Base-by-base conservation (phyloP, 2,113 vertebrate genomes). In the Parus major region DNA sequence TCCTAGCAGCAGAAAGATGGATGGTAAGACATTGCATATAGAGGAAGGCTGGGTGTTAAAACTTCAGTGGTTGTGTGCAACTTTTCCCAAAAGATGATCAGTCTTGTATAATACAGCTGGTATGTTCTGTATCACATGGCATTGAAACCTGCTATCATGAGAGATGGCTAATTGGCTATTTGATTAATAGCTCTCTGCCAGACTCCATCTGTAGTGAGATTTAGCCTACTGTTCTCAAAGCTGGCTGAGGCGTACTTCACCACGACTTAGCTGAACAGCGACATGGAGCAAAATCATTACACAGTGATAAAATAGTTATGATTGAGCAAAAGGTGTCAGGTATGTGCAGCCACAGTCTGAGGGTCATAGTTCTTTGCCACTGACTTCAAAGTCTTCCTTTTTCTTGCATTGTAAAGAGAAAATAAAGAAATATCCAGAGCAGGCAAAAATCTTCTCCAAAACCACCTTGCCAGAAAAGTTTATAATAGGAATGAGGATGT, bases 171-270 rank as follows among this genome's bases (percentile, higher is more conserved):
- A 86, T 78, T 94, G 83, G 81, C 36, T 85, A 73, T 85, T 88
- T 96, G 93, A 95, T 96, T 94, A 95, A 97, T 95, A 93, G 66
- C 42, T 94, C 10, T 92, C 75, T 24, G 73, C 71, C 44, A 57
- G 63, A 55, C 60, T 95, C 95, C 94, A 87, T 92, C 93, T 93
- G 91, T 73, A 90, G 66, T 60, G 86, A 90, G 52, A 92, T 71
- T 90, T 83, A 95, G 24, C 72, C 72, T 79, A 92, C 69, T 95
- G 82, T 81, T 94, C 83, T 84, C 78, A 93, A 88, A 95, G 65
- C 56, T 92, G 80, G 10, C 52, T 75, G 52, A 94, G 29, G 27
- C 16, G 44, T 28, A 46, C 29, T 63, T 79, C 55, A 85, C 50
- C 49, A 61, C 16, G 89, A 49, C 49, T 22, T 86, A 61, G 19